Percentiles rank a stretch among this genome's conserved stretches.
phyloP scores from a whole-genome alignment of 2,888 invertebrate genomes.

The Uropetala carovei region DNA sequence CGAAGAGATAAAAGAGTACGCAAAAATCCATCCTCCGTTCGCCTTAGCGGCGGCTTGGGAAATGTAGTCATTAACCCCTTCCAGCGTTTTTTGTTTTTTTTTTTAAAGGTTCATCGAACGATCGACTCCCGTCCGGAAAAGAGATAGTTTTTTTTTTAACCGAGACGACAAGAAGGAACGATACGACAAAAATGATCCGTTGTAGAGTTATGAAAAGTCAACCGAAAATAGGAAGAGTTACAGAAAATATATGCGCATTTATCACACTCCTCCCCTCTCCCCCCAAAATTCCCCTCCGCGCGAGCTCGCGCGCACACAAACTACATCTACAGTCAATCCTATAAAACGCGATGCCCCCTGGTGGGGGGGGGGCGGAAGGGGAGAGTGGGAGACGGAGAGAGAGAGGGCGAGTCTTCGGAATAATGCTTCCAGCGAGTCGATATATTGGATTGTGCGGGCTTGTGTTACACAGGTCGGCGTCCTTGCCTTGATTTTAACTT shows the following conservation, averaged over 20 bases:
- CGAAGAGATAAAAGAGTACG: not conserved
- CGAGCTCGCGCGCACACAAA: not conserved
- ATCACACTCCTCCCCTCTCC: not conserved
- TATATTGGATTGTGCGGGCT: conserved; percentile 35
- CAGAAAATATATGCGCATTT: not conserved
- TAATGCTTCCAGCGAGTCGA: conserved; percentile 35
- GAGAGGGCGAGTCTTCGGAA: conserved; percentile 44
- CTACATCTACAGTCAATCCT: conserved; percentile 15
- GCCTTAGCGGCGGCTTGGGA: not conserved
- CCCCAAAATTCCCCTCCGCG: not conserved
- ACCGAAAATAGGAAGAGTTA: not conserved
- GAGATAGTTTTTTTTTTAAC: not conserved
- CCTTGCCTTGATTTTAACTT: conserved; percentile 35
- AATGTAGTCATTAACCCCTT: conserved; percentile 7
- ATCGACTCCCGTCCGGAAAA: not conserved
- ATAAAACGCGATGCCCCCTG: conserved; percentile 43
- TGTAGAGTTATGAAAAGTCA: not conserved
- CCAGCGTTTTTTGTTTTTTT: no score
- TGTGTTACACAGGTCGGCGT: conserved; percentile 35
- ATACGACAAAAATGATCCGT: not conserved
- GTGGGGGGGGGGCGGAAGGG: conserved; percentile 48
- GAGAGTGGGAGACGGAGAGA: conserved; percentile 47
- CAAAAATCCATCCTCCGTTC: not conserved
- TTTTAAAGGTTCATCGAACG: conserved; percentile 3
- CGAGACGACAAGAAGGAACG: not conserved